Conservation (phyloP, 2,888 invertebrate genomes). For the Drosophila prostipennis region DNA sequence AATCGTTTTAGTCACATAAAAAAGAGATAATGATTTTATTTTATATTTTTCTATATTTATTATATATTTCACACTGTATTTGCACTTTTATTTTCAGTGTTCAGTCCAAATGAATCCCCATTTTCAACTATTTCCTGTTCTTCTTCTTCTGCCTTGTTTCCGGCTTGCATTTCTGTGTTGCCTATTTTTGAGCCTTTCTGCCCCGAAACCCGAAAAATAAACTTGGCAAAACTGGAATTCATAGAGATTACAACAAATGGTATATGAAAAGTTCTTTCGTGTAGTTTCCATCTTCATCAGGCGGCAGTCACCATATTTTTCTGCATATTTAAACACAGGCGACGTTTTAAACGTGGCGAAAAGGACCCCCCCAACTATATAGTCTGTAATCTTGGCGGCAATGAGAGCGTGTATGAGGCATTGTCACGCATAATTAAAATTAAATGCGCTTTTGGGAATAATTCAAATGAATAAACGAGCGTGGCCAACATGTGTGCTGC, state of each 20-base stretch:
- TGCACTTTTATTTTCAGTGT: no score
- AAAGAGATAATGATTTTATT: no score
- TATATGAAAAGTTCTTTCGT: neutral
- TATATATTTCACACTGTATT: no score
- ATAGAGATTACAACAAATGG: conserved; percentile 3
- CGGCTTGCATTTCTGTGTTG: no score
- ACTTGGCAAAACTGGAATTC: neutral
- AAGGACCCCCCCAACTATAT: conserved; percentile 5
- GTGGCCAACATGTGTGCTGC: conserved; percentile 73
- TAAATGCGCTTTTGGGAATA: conserved; percentile 83
- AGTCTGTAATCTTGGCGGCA: conserved; percentile 53
- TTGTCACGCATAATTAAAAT: conserved; percentile 84
- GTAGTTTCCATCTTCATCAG: neutral
- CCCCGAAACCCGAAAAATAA: neutral
- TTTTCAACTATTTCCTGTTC: no score
- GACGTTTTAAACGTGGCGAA: neutral
- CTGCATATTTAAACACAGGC: conserved; percentile 26
- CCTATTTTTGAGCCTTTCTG: neutral
- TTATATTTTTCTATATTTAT: no score
- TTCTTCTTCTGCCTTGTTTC: no score
- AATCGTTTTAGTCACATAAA: no score
- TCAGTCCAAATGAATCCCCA: no score
- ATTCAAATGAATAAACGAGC: conserved; percentile 80
- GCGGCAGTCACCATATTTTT: conserved; percentile 17
- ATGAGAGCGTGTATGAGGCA: conserved; percentile 68